Conservation (phyloP, 2,888 invertebrate species). For the Trichogramma dendrolimi region DNA sequence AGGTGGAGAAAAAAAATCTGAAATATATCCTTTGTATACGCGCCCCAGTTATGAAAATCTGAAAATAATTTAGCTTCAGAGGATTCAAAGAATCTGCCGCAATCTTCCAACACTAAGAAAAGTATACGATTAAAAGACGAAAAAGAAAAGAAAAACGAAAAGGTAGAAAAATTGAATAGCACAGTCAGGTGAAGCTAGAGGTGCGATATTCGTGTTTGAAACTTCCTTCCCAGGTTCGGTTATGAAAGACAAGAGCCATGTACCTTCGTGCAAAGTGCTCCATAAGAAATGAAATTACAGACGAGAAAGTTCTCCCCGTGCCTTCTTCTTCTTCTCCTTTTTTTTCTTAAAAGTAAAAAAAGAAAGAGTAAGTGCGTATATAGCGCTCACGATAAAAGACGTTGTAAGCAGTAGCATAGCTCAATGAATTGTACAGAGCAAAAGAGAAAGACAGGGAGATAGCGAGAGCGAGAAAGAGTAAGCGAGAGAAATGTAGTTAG, state of each 20-base stretch:
- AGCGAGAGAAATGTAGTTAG: too few relatives aligned
- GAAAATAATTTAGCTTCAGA: too few relatives aligned
- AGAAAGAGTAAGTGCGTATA: neutral
- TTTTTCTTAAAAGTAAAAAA: too few relatives aligned
- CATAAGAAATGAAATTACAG: slow-evolving; percentile 18
- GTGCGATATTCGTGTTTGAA: slow-evolving; percentile 11
- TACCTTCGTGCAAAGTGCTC: slow-evolving; percentile 3
- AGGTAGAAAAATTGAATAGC: too few relatives aligned
- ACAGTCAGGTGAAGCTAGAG: neutral
- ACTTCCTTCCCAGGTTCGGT: neutral
- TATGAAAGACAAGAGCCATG: slow-evolving; percentile 5
- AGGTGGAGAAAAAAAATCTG: too few relatives aligned
- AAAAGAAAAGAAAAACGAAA: neutral
- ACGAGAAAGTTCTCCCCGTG: slow-evolving; percentile 2
- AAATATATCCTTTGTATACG: too few relatives aligned
- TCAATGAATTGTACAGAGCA: slow-evolving; percentile 6
- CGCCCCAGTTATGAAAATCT: too few relatives aligned
- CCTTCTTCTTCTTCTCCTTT: neutral
- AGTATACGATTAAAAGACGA: neutral
- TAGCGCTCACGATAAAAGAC: slow-evolving; percentile 10
- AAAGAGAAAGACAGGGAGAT: neutral
- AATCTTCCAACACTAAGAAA: too few relatives aligned
- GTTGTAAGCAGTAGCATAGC: slow-evolving; percentile 13
- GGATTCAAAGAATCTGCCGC: too few relatives aligned
- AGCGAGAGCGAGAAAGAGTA: neutral